These are phyloP conservation scores for Discoglossus pictus DNA, from an alignment of 2,797 vertebrate genomes.

Conservation along the genomic window DNA sequence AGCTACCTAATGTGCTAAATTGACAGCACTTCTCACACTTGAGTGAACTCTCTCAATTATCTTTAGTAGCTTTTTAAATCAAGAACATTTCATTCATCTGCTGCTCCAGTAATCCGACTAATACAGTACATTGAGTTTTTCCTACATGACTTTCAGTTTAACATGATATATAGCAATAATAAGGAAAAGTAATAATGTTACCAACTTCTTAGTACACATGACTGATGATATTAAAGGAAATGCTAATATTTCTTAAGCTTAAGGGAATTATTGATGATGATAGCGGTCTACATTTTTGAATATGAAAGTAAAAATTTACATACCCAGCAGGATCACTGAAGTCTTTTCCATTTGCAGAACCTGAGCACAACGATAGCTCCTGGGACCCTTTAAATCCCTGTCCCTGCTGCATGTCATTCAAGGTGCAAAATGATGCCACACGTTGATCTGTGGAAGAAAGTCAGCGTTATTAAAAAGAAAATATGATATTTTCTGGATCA, in stretches of 20 bases:
- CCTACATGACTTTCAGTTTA: no score
- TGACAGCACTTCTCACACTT: no score
- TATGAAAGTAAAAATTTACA: slow-evolving; percentile 47
- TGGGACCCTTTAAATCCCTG: slow-evolving; percentile 82
- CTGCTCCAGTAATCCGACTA: no score
- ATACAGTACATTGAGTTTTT: no score
- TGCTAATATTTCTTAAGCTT: neutral
- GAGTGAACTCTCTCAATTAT: no score
- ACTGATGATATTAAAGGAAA: neutral
- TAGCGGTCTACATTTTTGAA: neutral
- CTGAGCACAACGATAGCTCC: slow-evolving; percentile 81
- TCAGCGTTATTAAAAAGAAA: slow-evolving; percentile 29
- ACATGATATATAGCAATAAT: no score
- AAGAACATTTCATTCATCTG: no score
- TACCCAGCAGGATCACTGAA: slow-evolving; percentile 81
- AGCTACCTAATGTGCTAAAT: no score
- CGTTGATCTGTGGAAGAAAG: slow-evolving; percentile 81
- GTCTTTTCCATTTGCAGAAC: slow-evolving; percentile 77
- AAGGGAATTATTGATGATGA: slow-evolving; percentile 4
- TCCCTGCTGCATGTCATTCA: slow-evolving; percentile 86
- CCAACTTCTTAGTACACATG: no score
- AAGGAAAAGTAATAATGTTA: no score
- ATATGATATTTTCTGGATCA: neutral
- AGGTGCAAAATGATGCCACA: slow-evolving; percentile 89
- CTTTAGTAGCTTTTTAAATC: no score